Percentiles rank a stretch among this genome's conserved stretches.
Conservation (phyloP, 2,113 vertebrate genomes). For the Tichodroma muraria region DNA sequence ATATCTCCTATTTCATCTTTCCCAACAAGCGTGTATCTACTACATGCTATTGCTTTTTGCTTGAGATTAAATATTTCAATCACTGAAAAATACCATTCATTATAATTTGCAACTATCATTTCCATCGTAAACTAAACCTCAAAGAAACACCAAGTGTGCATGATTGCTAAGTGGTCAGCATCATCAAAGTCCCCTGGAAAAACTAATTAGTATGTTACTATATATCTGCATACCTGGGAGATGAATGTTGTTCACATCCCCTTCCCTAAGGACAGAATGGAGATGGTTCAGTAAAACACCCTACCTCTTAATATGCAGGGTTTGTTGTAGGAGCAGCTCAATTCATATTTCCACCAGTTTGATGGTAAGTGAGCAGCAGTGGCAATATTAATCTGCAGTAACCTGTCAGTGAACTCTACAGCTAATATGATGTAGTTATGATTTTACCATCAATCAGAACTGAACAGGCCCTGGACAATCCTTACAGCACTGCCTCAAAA, state of each 20-base stretch:
- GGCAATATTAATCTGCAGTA: constrained; percentile 90
- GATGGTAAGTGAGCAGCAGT: constrained; percentile 88
- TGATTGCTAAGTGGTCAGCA: constrained; percentile 28
- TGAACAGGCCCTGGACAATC: constrained; percentile 84
- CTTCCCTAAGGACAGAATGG: constrained; percentile 43
- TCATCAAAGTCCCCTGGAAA: constrained; percentile 4
- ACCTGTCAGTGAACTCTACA: constrained; percentile 93
- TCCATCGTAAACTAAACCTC: constrained; percentile 24
- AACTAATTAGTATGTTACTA: constrained; percentile 53
- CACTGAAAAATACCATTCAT: constrained; percentile 1
- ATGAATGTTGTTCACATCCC: constrained; percentile 67
- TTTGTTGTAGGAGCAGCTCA: constrained; percentile 75
- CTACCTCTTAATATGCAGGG: constrained; percentile 74
- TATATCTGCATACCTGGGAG: constrained; percentile 51
- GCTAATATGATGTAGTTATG: constrained; percentile 97
- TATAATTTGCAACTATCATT: neutral
- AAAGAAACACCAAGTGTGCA: neutral
- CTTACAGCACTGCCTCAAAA: constrained; percentile 87
- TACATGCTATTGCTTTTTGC: constrained; percentile 29
- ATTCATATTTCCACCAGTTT: constrained; percentile 78
- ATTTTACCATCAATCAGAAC: constrained; percentile 98
- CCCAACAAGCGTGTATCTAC: neutral
- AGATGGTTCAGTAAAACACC: constrained; percentile 64
- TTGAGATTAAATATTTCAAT: constrained; percentile 51
- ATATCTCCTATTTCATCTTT: neutral